These are phyloP conservation scores for Cotesia chilonis DNA, from an alignment of 1,140 invertebrate species.

Conservation along the genomic window DNA sequence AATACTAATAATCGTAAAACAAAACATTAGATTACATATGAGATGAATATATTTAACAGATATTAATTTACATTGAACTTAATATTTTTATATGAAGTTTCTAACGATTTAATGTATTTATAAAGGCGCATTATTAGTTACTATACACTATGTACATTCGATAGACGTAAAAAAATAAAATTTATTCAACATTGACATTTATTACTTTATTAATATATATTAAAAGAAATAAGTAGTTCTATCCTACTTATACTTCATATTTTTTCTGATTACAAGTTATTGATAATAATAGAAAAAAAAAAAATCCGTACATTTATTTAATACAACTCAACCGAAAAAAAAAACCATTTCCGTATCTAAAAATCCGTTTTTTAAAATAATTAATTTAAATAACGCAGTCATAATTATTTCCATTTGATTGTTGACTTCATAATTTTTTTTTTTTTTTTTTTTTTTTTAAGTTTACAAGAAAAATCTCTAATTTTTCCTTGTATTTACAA, in stretches of 20 bases:
- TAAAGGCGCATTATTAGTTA: background rate
- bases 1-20: too few relatives aligned
- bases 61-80: slow-evolving; percentile 34
- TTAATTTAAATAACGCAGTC: background rate
- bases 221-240: slow-evolving; percentile 18
- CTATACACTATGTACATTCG: slow-evolving; percentile 19
- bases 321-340: too few relatives aligned
- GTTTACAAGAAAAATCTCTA: too few relatives aligned
- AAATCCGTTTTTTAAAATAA: slow-evolving; percentile 1
- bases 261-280: background rate
- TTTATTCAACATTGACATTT: slow-evolving; percentile 14
- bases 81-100: slow-evolving; percentile 21
- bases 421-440: too few relatives aligned
- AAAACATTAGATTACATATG: too few relatives aligned
- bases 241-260: slow-evolving; percentile 27
- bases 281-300: too few relatives aligned
- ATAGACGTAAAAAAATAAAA: slow-evolving; percentile 32
- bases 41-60: slow-evolving; percentile 39
- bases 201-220: slow-evolving; percentile 15
- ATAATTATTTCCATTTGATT: too few relatives aligned
- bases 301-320: too few relatives aligned
- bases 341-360: background rate
- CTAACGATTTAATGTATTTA: background rate
- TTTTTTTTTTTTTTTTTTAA: too few relatives aligned
- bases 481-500: too few relatives aligned